Conservation (phyloP, 2,797 vertebrate genomes). For the Poliocrania exsul region DNA sequence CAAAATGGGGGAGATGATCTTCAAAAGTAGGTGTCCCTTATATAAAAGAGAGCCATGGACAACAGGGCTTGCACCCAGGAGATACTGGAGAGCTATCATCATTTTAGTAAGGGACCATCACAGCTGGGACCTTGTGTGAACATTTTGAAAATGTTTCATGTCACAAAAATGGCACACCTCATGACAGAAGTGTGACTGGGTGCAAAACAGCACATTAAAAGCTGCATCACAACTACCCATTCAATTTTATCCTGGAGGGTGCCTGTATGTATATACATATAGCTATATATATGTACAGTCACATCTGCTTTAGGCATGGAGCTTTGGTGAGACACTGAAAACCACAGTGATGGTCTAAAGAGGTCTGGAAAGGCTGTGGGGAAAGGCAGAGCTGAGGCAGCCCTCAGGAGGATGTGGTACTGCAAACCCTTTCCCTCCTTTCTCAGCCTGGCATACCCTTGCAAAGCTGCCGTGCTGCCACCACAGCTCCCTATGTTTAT, state of each 20-base stretch:
- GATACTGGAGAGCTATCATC: not conserved
- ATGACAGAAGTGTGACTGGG: not conserved
- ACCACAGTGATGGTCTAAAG: not conserved
- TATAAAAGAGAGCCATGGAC: fast-evolving
- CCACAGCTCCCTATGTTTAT: fast-evolving
- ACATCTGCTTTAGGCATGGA: not conserved
- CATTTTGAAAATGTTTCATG: not conserved
- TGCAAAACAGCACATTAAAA: not conserved
- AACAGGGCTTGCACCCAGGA: not conserved
- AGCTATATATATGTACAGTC: fast-evolving
- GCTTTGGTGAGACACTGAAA: not conserved
- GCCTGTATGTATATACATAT: fast-evolving
- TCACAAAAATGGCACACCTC: not conserved
- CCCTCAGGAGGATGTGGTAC: not conserved
- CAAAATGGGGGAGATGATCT: not conserved
- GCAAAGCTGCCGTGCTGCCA: not conserved
- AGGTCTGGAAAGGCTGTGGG: not conserved
- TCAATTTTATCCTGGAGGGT: not conserved
- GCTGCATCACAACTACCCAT: not conserved
- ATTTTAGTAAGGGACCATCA: fast-evolving
- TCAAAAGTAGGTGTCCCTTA: fast-evolving
- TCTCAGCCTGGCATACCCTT: not conserved
- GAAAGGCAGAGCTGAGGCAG: not conserved
- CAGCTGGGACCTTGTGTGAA: not conserved
- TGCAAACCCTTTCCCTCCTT: not conserved